Base-by-base conservation (phyloP, 2,888 invertebrate species). In the Ennomos erosarius region DNA sequence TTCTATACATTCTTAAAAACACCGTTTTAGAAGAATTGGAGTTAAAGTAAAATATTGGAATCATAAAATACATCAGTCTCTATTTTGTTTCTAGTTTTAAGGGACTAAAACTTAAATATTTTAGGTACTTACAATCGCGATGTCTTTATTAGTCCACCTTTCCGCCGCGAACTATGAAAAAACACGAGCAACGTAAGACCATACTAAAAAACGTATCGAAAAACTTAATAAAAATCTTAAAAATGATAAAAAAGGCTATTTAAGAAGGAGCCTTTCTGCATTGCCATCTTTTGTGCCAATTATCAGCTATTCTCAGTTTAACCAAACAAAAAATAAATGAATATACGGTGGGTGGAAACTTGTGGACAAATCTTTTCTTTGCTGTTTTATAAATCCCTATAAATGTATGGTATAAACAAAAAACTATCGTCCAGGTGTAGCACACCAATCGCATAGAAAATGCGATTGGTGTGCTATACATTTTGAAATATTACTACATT, bases 241-340 rank as follows among this genome's bases (percentile, higher is more conserved):
- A 86, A 88, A 82, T 49, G 82, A 86, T 85, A 85, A 87, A 82
- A 76, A 79, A 77, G 73, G 74, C 74, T 76, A 76, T 81, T 82
- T 84, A 78, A 76, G 78, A 75, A 72, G 72, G 78, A 73, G 77
- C 79, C 80, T 85, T 87, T 87, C 78, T 82, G 81, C 82, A 84
- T 85, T 77, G 78, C 77, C 69, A 82, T 88, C 89, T 87, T 88
- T 90, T 91, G 88, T 91, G 90, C 88, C 90, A 90, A 90, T 90
- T 91, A 90, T 85, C 78, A 84, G 79, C 68, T 70, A 71, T 74
- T n/a, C 35, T 11, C n/a, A 11, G 1, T 71, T 79, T 84, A 84
- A 81, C 76, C 1, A 47, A 61, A 63, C 51, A 65, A 70, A 81
- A 77, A 75, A 73, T 9, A 78, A 26, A 26, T 26, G 26, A 26